Evolutionary conservation across 2,113 vertebrate species (phyloP), one percentile per base, ranked within the genome.

Genomic region (Hippocampus barbouri): DNA sequence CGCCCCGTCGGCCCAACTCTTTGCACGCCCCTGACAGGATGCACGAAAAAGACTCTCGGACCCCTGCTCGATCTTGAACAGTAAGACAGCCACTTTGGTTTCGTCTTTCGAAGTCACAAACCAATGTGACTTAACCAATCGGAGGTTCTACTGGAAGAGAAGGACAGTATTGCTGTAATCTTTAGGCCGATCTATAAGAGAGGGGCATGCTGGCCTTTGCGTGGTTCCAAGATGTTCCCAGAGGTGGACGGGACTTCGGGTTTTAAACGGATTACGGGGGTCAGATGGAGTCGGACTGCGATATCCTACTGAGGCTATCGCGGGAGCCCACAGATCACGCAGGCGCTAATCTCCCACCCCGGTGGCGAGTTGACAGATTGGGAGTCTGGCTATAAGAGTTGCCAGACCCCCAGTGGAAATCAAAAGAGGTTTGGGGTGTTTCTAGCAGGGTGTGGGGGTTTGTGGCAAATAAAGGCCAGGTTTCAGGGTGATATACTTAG

Each of bases 321-420:
- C 23, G 34, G 34, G 69, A 75, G 72, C 53, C 76, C 69, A 49
- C 62, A 80, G 70, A 85, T 79, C 73, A 64, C 56, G 0, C 8
- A 5, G 49, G 76, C 7, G 78, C 63, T 89, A 82, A 90, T 85
- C 86, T 73, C 49, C 73, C 68, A 34, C 45, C 59, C 60, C 12
- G 61, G 81, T n/a, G 70, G 80, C 20, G 30, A 70, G 71, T 69
- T 86, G 85, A 82, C n/a, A 38, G 73, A 65, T 68, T 14, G 74
- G 49, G 27, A 30, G 14, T 61, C 53, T 54, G 21, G 21, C 66
- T 45, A 34, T 60, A 45, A 65, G 10, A 11, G 40, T 75, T 71
- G 5, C 70, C 38, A 73, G 45, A 25, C 18, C 11, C 23, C 25
- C 59, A 14, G 18, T 16, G 54, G 74, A 86, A 79, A 79, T 78